A percentile compares a stretch with the other conserved stretches of the same genome.
Evolutionary conservation across 2,797 vertebrate genomes (phyloP).

Genomic region (Argentina silus): DNA sequence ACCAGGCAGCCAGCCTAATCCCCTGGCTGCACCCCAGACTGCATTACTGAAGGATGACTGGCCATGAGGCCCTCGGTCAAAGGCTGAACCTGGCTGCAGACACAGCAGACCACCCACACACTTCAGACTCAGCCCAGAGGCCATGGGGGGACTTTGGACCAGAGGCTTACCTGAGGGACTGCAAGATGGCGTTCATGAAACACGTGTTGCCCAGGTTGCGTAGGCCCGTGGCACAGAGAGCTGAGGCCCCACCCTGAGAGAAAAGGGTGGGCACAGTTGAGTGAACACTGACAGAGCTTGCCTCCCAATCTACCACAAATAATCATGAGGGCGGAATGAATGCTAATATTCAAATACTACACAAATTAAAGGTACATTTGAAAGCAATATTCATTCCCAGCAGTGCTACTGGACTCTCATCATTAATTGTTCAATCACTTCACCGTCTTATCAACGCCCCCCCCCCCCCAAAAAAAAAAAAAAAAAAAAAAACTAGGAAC

Average conservation of each 20-base stretch:
- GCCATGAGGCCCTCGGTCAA: constrained; percentile 47
- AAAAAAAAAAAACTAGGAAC: too few species aligned
- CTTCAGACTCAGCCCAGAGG: constrained; percentile 6
- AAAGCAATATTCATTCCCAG: too few species aligned
- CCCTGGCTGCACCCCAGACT: constrained; percentile 63
- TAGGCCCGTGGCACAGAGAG: constrained; percentile 91
- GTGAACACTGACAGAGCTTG: background rate
- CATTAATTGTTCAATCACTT: too few species aligned
- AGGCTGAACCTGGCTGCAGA: constrained; percentile 37
- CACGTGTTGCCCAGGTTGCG: constrained; percentile 97
- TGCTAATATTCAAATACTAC: too few species aligned
- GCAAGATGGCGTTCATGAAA: constrained; percentile 99
- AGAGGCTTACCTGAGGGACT: constrained; percentile 92
- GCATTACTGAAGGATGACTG: constrained; percentile 71
- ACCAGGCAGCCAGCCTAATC: constrained; percentile 58
- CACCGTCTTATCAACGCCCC: too few species aligned
- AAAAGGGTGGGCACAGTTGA: background rate
- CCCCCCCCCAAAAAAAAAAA: too few species aligned
- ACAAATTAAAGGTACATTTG: too few species aligned
- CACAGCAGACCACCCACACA: constrained; percentile 38
- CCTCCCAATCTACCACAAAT: background rate
- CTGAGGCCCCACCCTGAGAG: constrained; percentile 81
- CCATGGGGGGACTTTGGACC: background rate
- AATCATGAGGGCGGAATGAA: too few species aligned
- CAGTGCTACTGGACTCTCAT: too few species aligned